Evolutionary conservation across 2,113 vertebrate genomes (phyloP).

Genomic region (Spermophilus dauricus): DNA sequence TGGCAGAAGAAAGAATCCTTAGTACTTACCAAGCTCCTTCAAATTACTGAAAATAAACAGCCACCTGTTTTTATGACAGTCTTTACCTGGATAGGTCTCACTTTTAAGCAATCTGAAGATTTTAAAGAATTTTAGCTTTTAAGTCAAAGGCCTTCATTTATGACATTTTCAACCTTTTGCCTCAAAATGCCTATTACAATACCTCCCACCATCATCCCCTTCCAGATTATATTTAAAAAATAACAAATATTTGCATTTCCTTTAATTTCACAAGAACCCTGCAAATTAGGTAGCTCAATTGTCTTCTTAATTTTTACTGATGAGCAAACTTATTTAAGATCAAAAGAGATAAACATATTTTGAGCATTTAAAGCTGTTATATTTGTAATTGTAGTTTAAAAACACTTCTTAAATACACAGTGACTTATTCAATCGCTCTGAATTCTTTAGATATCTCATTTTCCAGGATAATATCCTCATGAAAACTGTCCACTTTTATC

Average conservation of each 20-base stretch:
- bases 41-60: slow-evolving; percentile 3
- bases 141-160: background rate
- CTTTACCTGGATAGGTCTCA: background rate
- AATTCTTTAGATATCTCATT: background rate
- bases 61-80: background rate
- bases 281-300: background rate
- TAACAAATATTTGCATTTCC: background rate
- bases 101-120: background rate
- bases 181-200: background rate
- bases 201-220: background rate
- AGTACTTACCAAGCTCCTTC: background rate
- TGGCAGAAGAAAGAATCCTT: background rate
- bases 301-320: background rate
- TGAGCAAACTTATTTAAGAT: background rate
- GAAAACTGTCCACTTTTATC: background rate
- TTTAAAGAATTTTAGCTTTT: slow-evolving; percentile 43
- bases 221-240: background rate
- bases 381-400: background rate
- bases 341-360: background rate
- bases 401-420: background rate
- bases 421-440: background rate
- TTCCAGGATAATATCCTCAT: background rate
- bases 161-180: background rate
- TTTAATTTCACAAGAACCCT: background rate
- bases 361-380: background rate